Conservation (phyloP, 2,888 invertebrate species). For the Temnothorax ravouxi region DNA sequence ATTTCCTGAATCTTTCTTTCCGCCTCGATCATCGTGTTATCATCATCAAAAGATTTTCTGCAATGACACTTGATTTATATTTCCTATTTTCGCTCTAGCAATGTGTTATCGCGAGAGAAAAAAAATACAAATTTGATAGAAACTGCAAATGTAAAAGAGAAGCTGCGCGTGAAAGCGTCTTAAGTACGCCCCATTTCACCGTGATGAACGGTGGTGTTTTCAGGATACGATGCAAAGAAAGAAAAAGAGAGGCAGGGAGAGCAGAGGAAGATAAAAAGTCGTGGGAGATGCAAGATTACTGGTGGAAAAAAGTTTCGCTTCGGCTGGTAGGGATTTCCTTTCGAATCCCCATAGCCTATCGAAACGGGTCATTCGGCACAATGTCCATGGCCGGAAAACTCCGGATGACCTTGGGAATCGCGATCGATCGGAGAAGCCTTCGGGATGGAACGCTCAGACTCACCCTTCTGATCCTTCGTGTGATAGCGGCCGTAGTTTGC, state of each 20-base stretch:
- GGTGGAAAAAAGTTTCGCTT: conserved; percentile 76
- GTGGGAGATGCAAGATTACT: conserved; percentile 78
- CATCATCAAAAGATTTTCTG: conserved; percentile 11
- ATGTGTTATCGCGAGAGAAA: not conserved
- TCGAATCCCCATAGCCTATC: conserved; percentile 76
- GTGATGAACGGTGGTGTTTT: conserved; percentile 72
- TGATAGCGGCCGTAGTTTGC: conserved; percentile 60
- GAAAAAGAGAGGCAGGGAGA: conserved; percentile 20
- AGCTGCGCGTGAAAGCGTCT: conserved; percentile 66
- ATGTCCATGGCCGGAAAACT: conserved; percentile 75
- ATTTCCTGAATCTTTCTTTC: conserved; percentile 32
- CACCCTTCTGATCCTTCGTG: conserved; percentile 63
- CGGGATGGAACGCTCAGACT: conserved; percentile 59
- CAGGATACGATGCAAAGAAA: conserved; percentile 60
- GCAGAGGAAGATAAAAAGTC: conserved; percentile 34
- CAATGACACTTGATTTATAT: conserved; percentile 4
- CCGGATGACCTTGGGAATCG: conserved; percentile 78
- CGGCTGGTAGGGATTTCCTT: conserved; percentile 75
- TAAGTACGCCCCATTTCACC: conserved; percentile 78
- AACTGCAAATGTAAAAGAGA: conserved; percentile 34
- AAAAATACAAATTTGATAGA: conserved; percentile 31
- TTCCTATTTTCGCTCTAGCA: not conserved
- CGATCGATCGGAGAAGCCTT: conserved; percentile 76
- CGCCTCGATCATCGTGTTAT: conserved; percentile 18
- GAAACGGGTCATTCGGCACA: conserved; percentile 77